Evolutionary conservation across 2,888 invertebrate species (phyloP).

Genomic region (Agrotis exclamationis): DNA sequence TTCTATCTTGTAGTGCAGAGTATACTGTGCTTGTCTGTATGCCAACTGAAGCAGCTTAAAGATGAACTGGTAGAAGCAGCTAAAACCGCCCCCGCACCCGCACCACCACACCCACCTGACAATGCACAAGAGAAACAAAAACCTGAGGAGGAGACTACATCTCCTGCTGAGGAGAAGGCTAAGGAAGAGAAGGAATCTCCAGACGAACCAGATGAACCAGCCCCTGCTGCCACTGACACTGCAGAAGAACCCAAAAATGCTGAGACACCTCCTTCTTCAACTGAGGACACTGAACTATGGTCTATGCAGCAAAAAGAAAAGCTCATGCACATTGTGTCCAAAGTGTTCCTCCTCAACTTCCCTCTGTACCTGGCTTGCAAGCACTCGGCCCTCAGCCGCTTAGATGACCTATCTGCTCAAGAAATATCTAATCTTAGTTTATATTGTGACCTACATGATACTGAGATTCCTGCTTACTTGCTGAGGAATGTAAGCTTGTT

Average conservation of each 20-base stretch:
- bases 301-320: conserved; percentile 96
- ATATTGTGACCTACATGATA: conserved; percentile 98
- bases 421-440: conserved; percentile 95
- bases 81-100: conserved; percentile 70
- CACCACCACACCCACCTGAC: conserved; percentile 63
- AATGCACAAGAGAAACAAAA: conserved; percentile 78
- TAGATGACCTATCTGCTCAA: conserved; percentile 96
- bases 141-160: conserved; percentile 65
- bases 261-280: conserved; percentile 67
- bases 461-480: conserved; percentile 97
- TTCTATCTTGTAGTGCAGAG: conserved; percentile 97
- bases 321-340: conserved; percentile 96
- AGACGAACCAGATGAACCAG: conserved; percentile 69
- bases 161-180: conserved; percentile 72
- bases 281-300: conserved; percentile 91
- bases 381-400: conserved; percentile 95
- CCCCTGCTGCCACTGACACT: conserved; percentile 69
- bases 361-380: conserved; percentile 97
- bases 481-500: conserved; percentile 98
- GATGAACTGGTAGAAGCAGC: conserved; percentile 89
- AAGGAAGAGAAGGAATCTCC: conserved; percentile 74
- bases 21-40: conserved; percentile 95
- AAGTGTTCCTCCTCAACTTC: conserved; percentile 96
- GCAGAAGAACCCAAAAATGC: conserved; percentile 74
- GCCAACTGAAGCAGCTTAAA: conserved; percentile 94